Evolutionary conservation across 2,797 vertebrate genomes (phyloP).

Genomic region (Ctenopoma kingsleyae): DNA sequence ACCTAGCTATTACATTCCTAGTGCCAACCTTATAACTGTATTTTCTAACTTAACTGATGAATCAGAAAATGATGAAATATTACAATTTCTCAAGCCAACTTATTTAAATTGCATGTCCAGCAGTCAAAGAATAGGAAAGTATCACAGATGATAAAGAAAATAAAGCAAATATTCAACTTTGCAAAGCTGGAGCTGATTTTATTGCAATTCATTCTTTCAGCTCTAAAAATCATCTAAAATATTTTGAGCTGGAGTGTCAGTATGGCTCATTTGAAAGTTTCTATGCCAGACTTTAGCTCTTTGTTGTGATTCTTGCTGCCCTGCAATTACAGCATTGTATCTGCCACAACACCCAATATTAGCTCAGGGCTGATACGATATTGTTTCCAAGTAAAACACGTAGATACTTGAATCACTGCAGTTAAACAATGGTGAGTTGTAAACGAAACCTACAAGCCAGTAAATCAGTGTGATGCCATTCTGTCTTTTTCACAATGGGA

Average conservation of each 20-base stretch:
- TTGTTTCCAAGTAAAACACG: neutral
- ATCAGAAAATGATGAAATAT: no score
- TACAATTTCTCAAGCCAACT: no score
- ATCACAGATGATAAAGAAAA: neutral
- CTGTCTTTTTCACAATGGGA: conserved; percentile 23
- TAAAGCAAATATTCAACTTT: no score
- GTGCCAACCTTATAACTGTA: neutral
- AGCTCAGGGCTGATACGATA: neutral
- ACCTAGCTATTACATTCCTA: neutral
- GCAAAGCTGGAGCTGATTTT: no score
- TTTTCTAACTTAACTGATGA: neutral
- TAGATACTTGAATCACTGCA: conserved; percentile 3
- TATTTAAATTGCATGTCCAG: no score
- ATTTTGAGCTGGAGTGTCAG: neutral
- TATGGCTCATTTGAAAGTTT: neutral
- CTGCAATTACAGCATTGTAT: conserved; percentile 24
- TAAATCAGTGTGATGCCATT: conserved; percentile 32
- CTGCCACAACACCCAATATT: conserved; percentile 19
- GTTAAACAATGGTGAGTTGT: conserved; percentile 21
- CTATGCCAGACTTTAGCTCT: neutral
- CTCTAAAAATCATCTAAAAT: neutral
- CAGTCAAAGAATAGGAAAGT: neutral
- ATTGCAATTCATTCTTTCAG: neutral
- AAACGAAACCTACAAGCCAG: conserved; percentile 1
- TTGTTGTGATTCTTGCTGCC: conserved; percentile 14